These are phyloP conservation scores for Takifugu bimaculatus DNA, from an alignment of 2,113 vertebrate species.

Conservation along the genomic window DNA sequence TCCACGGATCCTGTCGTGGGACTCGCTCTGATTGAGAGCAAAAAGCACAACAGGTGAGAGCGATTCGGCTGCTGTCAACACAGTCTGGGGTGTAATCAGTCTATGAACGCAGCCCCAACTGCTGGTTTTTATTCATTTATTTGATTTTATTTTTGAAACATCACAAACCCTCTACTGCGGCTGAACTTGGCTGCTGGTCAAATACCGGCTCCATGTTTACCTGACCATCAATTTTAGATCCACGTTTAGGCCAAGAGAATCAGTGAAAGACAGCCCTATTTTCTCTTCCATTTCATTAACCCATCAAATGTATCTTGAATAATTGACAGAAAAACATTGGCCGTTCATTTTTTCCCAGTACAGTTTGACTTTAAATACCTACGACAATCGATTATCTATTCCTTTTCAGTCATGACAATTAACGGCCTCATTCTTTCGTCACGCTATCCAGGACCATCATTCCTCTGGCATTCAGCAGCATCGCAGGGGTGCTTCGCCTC, in stretches of 20 bases:
- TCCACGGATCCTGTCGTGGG: slow-evolving; percentile 61
- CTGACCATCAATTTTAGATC: too few species aligned
- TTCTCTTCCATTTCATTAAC: too few species aligned
- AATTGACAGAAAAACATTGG: too few species aligned
- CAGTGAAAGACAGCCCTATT: too few species aligned
- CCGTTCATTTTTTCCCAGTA: too few species aligned
- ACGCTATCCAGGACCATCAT: slow-evolving; percentile 13
- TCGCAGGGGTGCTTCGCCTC: slow-evolving; percentile 20
- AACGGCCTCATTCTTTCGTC: slow-evolving; percentile 5
- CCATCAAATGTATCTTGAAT: too few species aligned
- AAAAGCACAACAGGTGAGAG: slow-evolving; percentile 68
- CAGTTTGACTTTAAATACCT: too few species aligned
- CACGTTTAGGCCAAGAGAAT: too few species aligned
- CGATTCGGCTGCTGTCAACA: slow-evolving; percentile 67
- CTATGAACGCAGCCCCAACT: slow-evolving; percentile 45
- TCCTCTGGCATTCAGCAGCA: slow-evolving; percentile 8
- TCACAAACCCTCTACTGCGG: too few species aligned
- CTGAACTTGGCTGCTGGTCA: slow-evolving; percentile 4
- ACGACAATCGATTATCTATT: background rate
- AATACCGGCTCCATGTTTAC: background rate
- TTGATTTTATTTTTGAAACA: slow-evolving; percentile 8
- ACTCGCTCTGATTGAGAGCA: slow-evolving; percentile 57
- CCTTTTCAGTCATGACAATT: slow-evolving; percentile 14
- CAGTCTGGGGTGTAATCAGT: slow-evolving; percentile 58
- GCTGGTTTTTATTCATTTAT: slow-evolving; percentile 23